Base-by-base conservation (phyloP, 2,888 invertebrate species). In the Stramonita haemastoma region DNA sequence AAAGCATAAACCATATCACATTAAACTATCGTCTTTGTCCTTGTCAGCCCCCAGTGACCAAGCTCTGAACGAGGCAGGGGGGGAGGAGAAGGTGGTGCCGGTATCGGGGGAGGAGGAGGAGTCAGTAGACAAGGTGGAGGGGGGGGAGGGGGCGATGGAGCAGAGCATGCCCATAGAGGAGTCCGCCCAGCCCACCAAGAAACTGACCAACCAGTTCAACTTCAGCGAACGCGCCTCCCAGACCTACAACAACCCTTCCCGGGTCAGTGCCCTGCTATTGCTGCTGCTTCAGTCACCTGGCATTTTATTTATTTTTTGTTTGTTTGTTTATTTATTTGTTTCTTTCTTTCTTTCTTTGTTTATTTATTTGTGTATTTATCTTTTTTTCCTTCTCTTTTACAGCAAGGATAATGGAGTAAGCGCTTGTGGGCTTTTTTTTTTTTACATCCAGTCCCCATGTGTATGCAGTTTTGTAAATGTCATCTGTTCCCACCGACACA, bases 191-290 rank as follows among this genome's bases (percentile, higher is more conserved):
- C 95, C 95, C 94, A 79, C 95, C 94, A 97, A 97, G 94, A 99
- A 99, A 95, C 96, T 99, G 15, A 98, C 98, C 4, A 99, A 99
- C 96, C 98, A 98, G 96, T 99, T 99, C 95, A 99, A 99, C 96
- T 99, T 97, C 96, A 98, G 98, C 94, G 99, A 99, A 96, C 97
- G 99, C 92, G 98, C 98, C 8, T 98, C 98, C 0, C 97, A 99
- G 85, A 99, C 99, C 2, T 96, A 96, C 94, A 96, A 96, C 92
- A 96, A 96, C 90, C 96, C 96, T 36, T 94, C 94, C 91, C 94
- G 96, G 93, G 96, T 96, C 91, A 90, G 93, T 11, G 22, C 0
- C 0, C 0, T 73, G n/a, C 26, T 8, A 46, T 8, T 46, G 46
- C 57, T 57, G 57, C 57, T 11, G 22, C 8, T 77, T 11, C 26